Evolutionary conservation across 2,888 invertebrate genomes (phyloP), one percentile per base, ranked within the genome.

Genomic region (Teleogryllus oceanicus): DNA sequence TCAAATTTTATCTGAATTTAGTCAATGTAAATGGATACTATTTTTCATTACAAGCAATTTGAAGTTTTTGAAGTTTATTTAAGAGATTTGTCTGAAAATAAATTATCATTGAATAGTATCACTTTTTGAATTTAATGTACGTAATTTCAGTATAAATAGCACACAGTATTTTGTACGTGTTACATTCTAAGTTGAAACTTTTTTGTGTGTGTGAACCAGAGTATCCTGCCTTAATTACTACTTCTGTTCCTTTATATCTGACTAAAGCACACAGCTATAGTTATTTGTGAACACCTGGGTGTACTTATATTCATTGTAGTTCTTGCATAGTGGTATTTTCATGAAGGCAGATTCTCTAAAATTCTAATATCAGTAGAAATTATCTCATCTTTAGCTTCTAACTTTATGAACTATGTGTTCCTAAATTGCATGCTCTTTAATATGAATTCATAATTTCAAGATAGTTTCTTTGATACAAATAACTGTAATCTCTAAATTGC

Each of bases 361-460:
- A 62, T 62, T 62, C 62, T 62, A 62, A 62, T 62, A 62, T 13
- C n/a, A 18, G 62, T 62, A 62, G 62, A 18, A 18, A 18, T 62
- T 62, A 18, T 62, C n/a, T 62, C 62, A 62, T 62, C n/a, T 62
- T 16, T 62, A 62, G 62, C n/a, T n/a, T 62, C 62, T 62, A 62
- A 62, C 62, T 62, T 62, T 13, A 62, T n/a, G n/a, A 62, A 62
- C 62, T 62, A 18, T 62, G n/a, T 62, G n/a, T 62, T 62, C n/a
- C 62, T 62, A n/a, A 62, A 62, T 37, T 62, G 62, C 62, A 62
- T 62, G 62, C 62, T 62, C n/a, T n/a, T 62, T 62, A 62, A 62
- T 13, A n/a, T 18, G 13, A 62, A 18, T 62, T 62, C 37, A 37
- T 37, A 37, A n/a, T 62, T 62, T 62, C 62, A 62, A 62, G 13